Base-by-base conservation (phyloP, 2,797 vertebrate genomes). In the Remorina albescens region DNA sequence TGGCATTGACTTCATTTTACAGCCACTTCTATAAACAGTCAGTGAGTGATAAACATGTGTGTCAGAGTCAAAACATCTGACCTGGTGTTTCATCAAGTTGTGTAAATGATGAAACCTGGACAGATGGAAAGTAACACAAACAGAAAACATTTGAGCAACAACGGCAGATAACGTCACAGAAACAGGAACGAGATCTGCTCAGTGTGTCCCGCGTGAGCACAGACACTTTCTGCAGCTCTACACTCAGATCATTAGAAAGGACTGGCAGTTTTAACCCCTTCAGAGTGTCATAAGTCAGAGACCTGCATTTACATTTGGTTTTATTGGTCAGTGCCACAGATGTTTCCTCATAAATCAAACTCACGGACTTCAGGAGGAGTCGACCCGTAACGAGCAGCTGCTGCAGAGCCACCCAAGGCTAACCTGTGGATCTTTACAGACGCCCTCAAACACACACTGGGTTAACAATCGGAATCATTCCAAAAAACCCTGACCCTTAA, bases 401-500 rank as follows among this genome's bases (percentile, higher is more conserved):
- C 0, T 39, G 34, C 19, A 55, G 1, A 2, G 4, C 19, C 41
- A 2, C 18, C 7, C 19, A 21, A 61, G 11, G 53, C 30, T 23
- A 23, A 46, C 23, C 1, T n/a, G 2, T 30, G 5, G 32, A 42
- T 6, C 0, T 36, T 25, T 11, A 37, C 32, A 34, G 30, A 63
- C 41, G 19, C 18, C 56, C 42, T 21, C 12, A 59, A 50, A 37
- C 10, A 23, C 30, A 65, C n/a, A 25, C 4, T 30, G 13, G 15
- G 21, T 55, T 32, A 69, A 28, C 57, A 15, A n/a, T 32, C 46
- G 16, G 61, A 47, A 47, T 23, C 26, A 56, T 54, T 23, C n/a
- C 15, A 44, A 67, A 57, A 9, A 2, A 41, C 34, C 5, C 21
- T 66, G 21, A 64, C 18, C 23, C 23, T 32, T 34, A 41, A 63